Base-by-base conservation (phyloP, 37 sponge, comb jelly and placozoan genomes). In the Oscarella lobularis region DNA sequence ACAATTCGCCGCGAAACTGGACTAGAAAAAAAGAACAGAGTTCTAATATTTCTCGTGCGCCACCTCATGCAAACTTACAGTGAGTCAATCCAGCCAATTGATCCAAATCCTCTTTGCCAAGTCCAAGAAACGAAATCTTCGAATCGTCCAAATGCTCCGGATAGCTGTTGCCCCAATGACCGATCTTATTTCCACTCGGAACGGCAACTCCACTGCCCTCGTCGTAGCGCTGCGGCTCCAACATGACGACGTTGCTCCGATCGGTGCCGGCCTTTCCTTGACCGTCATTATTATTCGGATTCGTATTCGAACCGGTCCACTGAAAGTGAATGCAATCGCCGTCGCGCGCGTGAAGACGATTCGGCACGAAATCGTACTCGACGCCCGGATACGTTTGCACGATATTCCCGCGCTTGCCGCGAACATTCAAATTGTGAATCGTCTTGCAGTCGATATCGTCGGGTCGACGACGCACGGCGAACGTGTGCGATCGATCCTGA, bases 291-390 rank as follows among this genome's bases (percentile, higher is more conserved):
- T 98, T 94, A 66, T 83, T 83, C 3, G 99, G 99, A 76, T 98
- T 98, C 3, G 92, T 90, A 83, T 94, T 90, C 5, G 99, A 94
- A 0, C 99, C 99, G 37, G 95, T 98, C 99, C 99, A 98, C 76
- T 97, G 98, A 14, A 97, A 72, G 80, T 97, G 98, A 67, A 97
- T 38, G 31, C 81, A 73, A 30, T 93, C 95, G 1, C 41, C 31
- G 4, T 67, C 37, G 0, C 75, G 36, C 3, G 93, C 73, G 0
- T 37, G 48, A 40, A 90, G 76, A 60, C 85, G 75, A 74, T 94
- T 97, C 36, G 98, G 98, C n/a, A 93, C 79, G 69, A 97, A 93
- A 77, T 97, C 98, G 77, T 97, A 97, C 76, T 97, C 98, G 73
- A 97, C 98, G 0, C 95, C 75, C 3, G 98, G 98, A 66, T 82